Base-by-base conservation (phyloP, 2,797 vertebrate species). In the Alectoris magna region DNA sequence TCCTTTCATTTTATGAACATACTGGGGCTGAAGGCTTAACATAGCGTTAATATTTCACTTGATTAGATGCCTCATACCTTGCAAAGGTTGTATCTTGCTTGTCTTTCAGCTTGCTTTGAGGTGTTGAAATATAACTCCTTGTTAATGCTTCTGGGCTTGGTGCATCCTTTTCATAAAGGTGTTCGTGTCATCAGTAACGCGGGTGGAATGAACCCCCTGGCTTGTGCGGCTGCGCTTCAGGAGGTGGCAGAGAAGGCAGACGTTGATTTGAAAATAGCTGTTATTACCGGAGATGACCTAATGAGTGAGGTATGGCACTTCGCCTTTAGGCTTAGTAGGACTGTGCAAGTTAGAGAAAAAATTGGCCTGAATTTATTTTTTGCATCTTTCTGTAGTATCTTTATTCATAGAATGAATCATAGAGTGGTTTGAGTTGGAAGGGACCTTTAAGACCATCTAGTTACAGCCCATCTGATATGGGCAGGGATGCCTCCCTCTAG, bases 201-300 rank as follows among this genome's bases (percentile, higher is more conserved):
- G 0, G 98, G 98, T 2, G 98, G 98, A 1, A 97, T 98, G 73
- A 98, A 98, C 96, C 99, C 98, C 6, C 97, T 98, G 19, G 97
- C 98, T 14, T 99, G 98, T 62, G 98, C 98, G 3, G 96, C 96
- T 22, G 98, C 98, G 81, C 97, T 99, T 87, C 97, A 97, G 94
- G 98, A 98, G 67, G 97, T 98, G 24, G 89, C 98, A 56, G 97
- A 96, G 93, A 98, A 98, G 93, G 98, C 98, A 1, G 98, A 98
- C 16, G 93, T 99, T 26, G 97, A 98, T 66, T 91, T 99, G 55
- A 99, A 98, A 97, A 98, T 98, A 53, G 98, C 98, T 14, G 98
- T 98, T 96, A 98, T 99, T 91, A 97, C 98, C 9, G 98, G 99
- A 7, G 98, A 99, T 91, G 98, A 99, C 97, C 96, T 99, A 82